Evolutionary conservation across 2,113 vertebrate genomes (phyloP).

Genomic region (Phasianus colchicus): DNA sequence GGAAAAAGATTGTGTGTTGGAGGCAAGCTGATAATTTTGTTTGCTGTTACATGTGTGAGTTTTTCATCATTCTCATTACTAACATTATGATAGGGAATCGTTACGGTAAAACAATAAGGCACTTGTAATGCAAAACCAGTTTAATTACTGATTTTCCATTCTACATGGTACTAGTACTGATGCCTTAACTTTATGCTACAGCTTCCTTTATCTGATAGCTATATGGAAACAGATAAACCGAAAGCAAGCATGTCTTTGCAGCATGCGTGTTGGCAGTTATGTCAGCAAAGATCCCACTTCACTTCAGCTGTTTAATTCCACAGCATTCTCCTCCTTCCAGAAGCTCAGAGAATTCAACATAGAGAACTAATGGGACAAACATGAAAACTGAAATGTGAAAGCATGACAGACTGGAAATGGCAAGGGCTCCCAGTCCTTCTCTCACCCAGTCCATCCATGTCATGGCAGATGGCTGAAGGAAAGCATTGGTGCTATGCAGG

Average conservation of each 20-base stretch:
- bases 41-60: background rate
- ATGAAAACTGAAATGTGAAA: background rate
- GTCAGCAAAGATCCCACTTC: background rate
- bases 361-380: background rate
- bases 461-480: background rate
- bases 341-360: background rate
- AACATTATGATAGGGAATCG: background rate
- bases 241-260: background rate
- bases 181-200: background rate
- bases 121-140: background rate
- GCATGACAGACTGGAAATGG: background rate
- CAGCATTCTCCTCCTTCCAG: background rate
- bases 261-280: rapidly evolving
- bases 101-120: background rate
- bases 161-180: background rate
- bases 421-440: background rate
- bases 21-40: background rate
- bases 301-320: background rate
- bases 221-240: background rate
- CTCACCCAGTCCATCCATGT: background rate
- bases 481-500: background rate
- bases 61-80: background rate
- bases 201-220: background rate
- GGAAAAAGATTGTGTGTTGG: background rate
- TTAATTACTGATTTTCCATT: background rate